Evolutionary conservation across 1,140 invertebrate species (phyloP).

Genomic region (Panonychus citri): DNA sequence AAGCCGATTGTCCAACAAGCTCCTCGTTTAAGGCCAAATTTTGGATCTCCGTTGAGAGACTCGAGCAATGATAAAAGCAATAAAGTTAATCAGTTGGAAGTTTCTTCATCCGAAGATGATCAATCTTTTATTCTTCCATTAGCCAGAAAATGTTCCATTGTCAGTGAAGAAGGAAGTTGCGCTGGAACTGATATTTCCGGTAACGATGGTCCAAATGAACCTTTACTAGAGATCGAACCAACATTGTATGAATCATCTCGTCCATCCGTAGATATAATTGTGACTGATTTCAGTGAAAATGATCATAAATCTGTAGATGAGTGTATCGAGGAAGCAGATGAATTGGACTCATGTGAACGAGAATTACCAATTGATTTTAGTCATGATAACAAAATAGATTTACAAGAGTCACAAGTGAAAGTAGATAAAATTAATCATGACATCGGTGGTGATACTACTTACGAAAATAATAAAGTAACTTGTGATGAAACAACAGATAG

Average conservation of each 20-base stretch:
- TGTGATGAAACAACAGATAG: too few species aligned
- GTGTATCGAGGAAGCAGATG: neutral
- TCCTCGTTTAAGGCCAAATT: neutral
- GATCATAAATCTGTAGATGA: conserved; percentile 1
- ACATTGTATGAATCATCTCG: neutral
- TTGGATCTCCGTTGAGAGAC: neutral
- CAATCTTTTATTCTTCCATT: conserved; percentile 9
- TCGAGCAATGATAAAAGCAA: neutral
- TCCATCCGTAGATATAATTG: conserved; percentile 7
- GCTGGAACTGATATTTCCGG: conserved; percentile 29
- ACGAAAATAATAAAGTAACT: too few species aligned
- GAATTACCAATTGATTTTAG: too few species aligned
- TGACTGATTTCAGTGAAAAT: conserved; percentile 6
- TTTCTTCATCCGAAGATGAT: conserved; percentile 14
- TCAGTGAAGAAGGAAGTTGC: conserved; percentile 38
- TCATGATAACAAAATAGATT: too few species aligned
- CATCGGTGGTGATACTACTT: neutral
- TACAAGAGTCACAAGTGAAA: neutral
- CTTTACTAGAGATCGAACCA: neutral
- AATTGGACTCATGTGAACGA: neutral
- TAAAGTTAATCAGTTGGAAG: conserved; percentile 6
- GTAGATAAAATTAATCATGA: too few species aligned
- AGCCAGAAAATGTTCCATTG: conserved; percentile 63
- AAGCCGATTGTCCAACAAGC: neutral
- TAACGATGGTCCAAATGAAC: conserved; percentile 1